A percentile compares a stretch with the other conserved stretches of the same genome.
These are phyloP conservation scores for Austrolebias charrua DNA, from an alignment of 2,797 vertebrate species.

Conservation along the genomic window DNA sequence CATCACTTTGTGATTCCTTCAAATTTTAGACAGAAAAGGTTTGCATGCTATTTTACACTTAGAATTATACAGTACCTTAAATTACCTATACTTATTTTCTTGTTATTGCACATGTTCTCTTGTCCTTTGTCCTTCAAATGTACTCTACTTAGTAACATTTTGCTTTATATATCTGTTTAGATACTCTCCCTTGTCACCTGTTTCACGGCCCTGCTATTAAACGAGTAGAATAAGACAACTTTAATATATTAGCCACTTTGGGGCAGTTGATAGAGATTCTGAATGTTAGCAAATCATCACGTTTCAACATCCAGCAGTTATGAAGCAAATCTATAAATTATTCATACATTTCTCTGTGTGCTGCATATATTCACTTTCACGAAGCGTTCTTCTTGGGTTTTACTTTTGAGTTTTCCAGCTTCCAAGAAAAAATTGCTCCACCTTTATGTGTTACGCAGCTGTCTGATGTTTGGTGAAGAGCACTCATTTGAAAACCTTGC, in stretches of 20 bases:
- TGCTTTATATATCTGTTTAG: too few species aligned
- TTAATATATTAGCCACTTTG: background rate
- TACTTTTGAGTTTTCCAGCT: rapidly evolving
- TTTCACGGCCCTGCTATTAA: too few species aligned
- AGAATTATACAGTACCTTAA: too few species aligned
- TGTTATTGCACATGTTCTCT: too few species aligned
- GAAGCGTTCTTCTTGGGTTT: background rate
- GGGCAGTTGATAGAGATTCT: background rate
- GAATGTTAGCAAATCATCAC: background rate
- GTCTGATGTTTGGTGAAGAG: background rate
- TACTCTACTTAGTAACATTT: too few species aligned
- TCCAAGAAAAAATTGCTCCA: background rate
- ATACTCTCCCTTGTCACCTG: too few species aligned
- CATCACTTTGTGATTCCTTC: background rate
- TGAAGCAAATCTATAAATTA: background rate
- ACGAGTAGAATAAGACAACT: background rate
- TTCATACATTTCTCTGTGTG: background rate
- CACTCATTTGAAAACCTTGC: background rate
- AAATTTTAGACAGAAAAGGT: background rate
- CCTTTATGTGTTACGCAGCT: background rate
- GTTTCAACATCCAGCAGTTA: background rate
- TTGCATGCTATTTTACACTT: too few species aligned
- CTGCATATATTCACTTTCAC: background rate
- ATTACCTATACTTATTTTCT: too few species aligned
- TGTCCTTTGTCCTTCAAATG: too few species aligned